Evolutionary conservation across 2,888 invertebrate species (phyloP).

Genomic region (Panzeria rudis): DNA sequence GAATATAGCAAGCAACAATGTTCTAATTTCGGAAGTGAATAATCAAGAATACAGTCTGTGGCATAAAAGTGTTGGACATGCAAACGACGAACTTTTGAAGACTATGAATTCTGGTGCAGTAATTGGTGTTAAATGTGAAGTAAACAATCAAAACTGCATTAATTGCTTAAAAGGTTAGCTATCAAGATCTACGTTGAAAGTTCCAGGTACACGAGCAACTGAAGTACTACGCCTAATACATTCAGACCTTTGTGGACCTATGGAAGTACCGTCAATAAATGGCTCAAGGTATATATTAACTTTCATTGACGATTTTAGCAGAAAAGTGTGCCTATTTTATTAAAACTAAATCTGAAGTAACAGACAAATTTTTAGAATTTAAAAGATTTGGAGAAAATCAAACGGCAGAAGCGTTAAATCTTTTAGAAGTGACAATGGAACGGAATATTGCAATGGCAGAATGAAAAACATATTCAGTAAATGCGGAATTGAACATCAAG

Average conservation of each 20-base stretch:
- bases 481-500: conserved; percentile 10
- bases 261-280: conserved; percentile 11
- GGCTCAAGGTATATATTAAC: neutral
- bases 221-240: no score
- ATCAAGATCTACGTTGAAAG: neutral
- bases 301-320: conserved; percentile 12
- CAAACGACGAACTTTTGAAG: conserved; percentile 4
- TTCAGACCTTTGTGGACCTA: neutral
- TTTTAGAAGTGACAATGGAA: conserved; percentile 20
- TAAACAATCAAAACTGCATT: neutral
- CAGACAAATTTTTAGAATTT: conserved; percentile 6
- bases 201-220: neutral
- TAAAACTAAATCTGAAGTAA: conserved; percentile 15
- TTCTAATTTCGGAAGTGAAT: neutral
- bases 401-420: neutral
- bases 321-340: conserved; percentile 13
- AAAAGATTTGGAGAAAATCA: conserved; percentile 27
- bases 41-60: neutral
- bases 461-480: neutral
- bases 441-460: conserved; percentile 4
- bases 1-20: neutral
- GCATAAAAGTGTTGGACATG: conserved; percentile 12
- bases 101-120: conserved; percentile 1
- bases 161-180: conserved; percentile 9
- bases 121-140: neutral